Evolutionary conservation across 1,140 invertebrate genomes (phyloP).

Genomic region (Panagrolaimus sp.): DNA sequence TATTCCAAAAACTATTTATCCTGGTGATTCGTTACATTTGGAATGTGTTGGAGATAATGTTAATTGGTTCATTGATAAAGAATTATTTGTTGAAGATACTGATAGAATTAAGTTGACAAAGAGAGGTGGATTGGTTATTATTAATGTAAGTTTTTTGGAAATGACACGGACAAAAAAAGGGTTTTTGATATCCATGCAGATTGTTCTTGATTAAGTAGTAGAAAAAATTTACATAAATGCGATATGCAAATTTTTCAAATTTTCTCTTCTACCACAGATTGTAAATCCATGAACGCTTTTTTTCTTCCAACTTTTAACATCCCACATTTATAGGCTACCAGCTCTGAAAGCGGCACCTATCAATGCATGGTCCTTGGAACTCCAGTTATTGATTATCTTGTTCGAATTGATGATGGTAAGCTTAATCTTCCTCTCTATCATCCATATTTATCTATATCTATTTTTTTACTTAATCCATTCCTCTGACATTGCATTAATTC

Average conservation of each 20-base stretch:
- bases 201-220: too few relatives aligned
- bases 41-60: constrained; percentile 18
- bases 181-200: too few relatives aligned
- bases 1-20: constrained; percentile 30
- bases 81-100: constrained; percentile 14
- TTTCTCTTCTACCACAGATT: too few relatives aligned
- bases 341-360: constrained; percentile 36
- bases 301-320: too few relatives aligned
- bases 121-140: constrained; percentile 42
- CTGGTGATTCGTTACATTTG: constrained; percentile 42
- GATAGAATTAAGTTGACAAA: constrained; percentile 26
- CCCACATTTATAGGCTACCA: constrained; percentile 22
- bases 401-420: constrained; percentile 30
- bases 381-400: constrained; percentile 28
- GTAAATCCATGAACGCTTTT: too few relatives aligned
- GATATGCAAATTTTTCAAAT: neutral
- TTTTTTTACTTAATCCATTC: too few relatives aligned
- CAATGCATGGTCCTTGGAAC: constrained; percentile 26
- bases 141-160: constrained; percentile 41
- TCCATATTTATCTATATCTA: too few relatives aligned
- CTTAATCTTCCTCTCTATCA: too few relatives aligned
- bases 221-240: too few relatives aligned
- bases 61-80: constrained; percentile 25
- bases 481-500: too few relatives aligned
- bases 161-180: too few relatives aligned